phyloP scores from a whole-genome alignment of 1,140 invertebrate species.

The Halictus rubicundus region DNA sequence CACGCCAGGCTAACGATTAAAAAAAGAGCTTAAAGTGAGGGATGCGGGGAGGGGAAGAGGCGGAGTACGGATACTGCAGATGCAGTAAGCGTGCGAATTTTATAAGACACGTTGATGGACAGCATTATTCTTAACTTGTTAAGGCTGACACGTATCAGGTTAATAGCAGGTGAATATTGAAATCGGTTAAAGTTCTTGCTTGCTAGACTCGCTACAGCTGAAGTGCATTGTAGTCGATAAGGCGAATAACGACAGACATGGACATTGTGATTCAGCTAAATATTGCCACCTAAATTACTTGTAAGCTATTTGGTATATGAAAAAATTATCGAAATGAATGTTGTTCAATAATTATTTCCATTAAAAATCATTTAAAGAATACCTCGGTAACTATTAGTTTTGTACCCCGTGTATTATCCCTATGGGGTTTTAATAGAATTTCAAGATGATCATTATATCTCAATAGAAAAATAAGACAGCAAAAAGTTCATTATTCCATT shows the following conservation, averaged over 20 bases:
- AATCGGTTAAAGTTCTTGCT: neutral
- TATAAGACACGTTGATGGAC: neutral
- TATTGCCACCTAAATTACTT: no score
- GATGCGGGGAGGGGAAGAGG: neutral
- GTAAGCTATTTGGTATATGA: no score
- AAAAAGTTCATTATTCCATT: no score
- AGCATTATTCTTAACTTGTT: neutral
- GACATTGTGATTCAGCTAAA: neutral
- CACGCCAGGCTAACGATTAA: constrained; percentile 7
- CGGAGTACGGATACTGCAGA: neutral
- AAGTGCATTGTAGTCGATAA: neutral
- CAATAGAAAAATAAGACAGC: no score
- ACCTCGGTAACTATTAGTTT: no score
- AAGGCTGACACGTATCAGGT: neutral
- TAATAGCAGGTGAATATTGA: neutral
- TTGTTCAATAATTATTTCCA: no score
- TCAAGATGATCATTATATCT: no score
- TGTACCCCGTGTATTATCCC: no score
- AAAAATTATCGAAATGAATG: no score
- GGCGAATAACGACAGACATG: neutral
- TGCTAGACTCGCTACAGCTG: neutral
- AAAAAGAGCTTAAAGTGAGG: neutral
- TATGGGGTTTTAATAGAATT: no score
- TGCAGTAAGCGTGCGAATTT: constrained; percentile 16
- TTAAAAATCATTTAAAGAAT: no score